Evolutionary conservation across 2,797 vertebrate genomes (phyloP).

Genomic region (Neosilurus mollespiculum): DNA sequence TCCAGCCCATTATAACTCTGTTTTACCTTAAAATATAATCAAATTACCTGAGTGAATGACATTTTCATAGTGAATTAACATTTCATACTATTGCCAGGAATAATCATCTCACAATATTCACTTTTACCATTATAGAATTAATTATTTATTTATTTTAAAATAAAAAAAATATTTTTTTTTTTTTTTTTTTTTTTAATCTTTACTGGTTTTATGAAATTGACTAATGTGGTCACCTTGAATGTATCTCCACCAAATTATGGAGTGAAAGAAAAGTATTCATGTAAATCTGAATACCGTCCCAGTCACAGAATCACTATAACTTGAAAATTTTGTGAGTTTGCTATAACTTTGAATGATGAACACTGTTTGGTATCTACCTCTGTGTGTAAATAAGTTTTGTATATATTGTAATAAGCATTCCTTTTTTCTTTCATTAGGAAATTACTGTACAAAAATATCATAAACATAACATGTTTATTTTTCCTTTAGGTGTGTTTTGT

Average conservation of each 20-base stretch:
- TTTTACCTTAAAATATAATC: neutral
- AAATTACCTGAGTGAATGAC: neutral
- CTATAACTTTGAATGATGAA: neutral
- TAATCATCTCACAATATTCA: neutral
- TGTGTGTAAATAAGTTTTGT: neutral
- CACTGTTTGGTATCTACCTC: neutral
- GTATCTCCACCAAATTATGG: neutral
- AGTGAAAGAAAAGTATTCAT: neutral
- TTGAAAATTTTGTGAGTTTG: neutral
- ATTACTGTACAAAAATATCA: neutral
- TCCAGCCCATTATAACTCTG: neutral
- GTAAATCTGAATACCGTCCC: neutral
- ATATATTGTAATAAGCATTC: too few species aligned
- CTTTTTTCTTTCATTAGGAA: neutral
- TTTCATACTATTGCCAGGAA: neutral
- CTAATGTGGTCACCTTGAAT: neutral
- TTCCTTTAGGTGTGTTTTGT: slow-evolving; percentile 71
- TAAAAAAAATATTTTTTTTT: too few species aligned
- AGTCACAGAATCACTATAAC: neutral
- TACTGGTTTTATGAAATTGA: neutral
- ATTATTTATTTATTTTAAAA: too few species aligned
- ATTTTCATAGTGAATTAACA: neutral
- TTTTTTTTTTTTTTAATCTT: too few species aligned
- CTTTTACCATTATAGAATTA: neutral
- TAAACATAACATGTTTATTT: neutral